Evolutionary conservation across 2,888 invertebrate species (phyloP), one percentile per base, ranked within the genome.

Genomic region (Eilema depressum): DNA sequence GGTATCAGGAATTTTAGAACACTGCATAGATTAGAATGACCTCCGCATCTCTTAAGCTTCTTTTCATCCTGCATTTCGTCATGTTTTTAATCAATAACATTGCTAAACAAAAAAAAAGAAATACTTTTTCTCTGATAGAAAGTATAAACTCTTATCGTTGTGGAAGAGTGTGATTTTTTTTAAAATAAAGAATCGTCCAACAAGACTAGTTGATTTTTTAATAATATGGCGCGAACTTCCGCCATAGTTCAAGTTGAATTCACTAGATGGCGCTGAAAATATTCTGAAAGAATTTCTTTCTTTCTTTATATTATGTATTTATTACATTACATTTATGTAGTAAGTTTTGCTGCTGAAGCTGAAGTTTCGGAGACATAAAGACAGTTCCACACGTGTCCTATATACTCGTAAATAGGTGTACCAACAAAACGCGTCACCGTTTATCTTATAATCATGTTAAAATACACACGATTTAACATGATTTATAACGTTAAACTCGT

Each of bases 381-480:
- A 63, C 41, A 8, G 23, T 63, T 63, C 7, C 1, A 56, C 23
- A 57, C 56, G n/a, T 20, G 23, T 56, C 5, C 53, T 37, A 56
- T 63, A 30, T n/a, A n/a, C n/a, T n/a, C n/a, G n/a, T 20, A 25
- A 56, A 37, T 25, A 23, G 3, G 5, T 56, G 25, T 53, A 17
- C 59, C 17, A 37, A 41, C 12, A 63, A 23, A n/a, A n/a, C n/a
- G 5, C 47, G 63, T 47, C 66, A 70, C 63, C 8, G 17, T 62
- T 65, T 63, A 63, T 68, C 68, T 61, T 56, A 60, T 70, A 66
- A n/a, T 62, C 56, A 41, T 61, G 71, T 81, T 75, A 76, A 26
- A 60, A 64, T 63, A 78, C 74, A 75, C 73, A 73, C 81, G 63
- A 62, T 67, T 73, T 72, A 80, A 78, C 80, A 82, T 78, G 78